Conservation (phyloP, 2,888 invertebrate species). For the Microchrysa polita region DNA sequence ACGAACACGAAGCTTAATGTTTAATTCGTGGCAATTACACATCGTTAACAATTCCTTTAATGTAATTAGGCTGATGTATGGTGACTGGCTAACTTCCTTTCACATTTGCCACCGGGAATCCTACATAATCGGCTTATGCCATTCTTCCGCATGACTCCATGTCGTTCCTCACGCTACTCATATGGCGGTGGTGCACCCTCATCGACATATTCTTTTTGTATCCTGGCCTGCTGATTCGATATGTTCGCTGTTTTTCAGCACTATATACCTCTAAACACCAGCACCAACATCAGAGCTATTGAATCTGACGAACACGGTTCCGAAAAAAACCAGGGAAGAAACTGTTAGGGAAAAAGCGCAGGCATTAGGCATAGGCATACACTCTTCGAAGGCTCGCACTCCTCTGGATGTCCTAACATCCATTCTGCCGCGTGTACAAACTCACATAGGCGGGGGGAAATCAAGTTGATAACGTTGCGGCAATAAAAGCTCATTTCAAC, state of each 20-base stretch:
- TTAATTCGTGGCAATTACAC: constrained; percentile 22
- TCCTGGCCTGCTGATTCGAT: not conserved
- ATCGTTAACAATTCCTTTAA: constrained; percentile 22
- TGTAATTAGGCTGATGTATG: constrained; percentile 17
- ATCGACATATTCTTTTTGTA: not conserved
- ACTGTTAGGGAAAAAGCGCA: not conserved
- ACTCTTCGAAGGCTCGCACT: too few species aligned
- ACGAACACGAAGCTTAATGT: not conserved
- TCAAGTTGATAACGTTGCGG: constrained; percentile 16
- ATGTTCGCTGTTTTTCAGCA: not conserved
- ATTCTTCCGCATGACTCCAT: constrained; percentile 9
- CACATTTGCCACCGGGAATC: constrained; percentile 1
- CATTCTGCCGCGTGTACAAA: not conserved
- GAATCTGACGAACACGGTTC: constrained; percentile 7
- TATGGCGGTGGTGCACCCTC: not conserved
- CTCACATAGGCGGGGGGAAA: not conserved
- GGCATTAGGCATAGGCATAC: not conserved
- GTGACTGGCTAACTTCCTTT: constrained; percentile 13
- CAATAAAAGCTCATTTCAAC: constrained; percentile 33
- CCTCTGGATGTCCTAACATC: not conserved
- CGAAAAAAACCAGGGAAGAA: constrained; percentile 21
- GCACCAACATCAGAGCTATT: not conserved
- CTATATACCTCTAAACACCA: not conserved
- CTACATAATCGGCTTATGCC: constrained; percentile 7
- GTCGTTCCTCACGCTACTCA: not conserved